Base-by-base conservation (phyloP, 2,113 vertebrate species). In the Stomatorhinus ivindoensis region DNA sequence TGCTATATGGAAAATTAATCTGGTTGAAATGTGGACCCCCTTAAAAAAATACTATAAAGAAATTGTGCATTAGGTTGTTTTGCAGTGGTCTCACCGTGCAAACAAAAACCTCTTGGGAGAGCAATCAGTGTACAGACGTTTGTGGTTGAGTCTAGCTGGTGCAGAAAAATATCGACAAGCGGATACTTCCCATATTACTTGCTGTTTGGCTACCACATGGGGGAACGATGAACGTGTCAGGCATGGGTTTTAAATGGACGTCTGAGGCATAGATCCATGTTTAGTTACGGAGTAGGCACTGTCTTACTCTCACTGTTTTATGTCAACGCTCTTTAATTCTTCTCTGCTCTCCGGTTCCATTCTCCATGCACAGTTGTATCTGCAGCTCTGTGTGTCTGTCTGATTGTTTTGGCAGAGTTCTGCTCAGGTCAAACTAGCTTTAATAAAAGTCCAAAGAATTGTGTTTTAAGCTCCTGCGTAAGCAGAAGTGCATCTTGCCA, bases 401-500 rank as follows among this genome's bases (percentile, higher is more conserved):
- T 35, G 73, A 76, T 53, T 88, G 73, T 42, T 84, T 31, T 39
- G 46, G 35, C 51, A 87, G 24, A 50, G 85, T 53, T 53, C 50
- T 8, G 65, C 39, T 47, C 21, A n/a, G 76, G 31, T 61, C 80
- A 51, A 24, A 47, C 55, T 39, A 27, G 53, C 88, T 85, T 61
- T 89, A 84, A 84, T 84, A 84, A 89, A 47, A 89, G 50, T 27
- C 24, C 31, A 35, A 24, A 83, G 51, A 89, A 61, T 89, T 85
- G 80, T 9, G 80, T 85, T 89, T 82, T 47, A 51, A 89, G 80
- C 51, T 89, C 88, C 17, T 58, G 80, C 39, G 39, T 85, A 85
- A 85, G 88, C 88, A 35, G 51, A 35, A n/a, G 27, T 65, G 51
- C 39, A 51, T 89, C 88, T 85, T 61, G 88, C 88, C 80, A 27